Evolutionary conservation across 2,797 vertebrate genomes (phyloP), one percentile per base, ranked within the genome.

Genomic region (Halcyon smyrnensis): DNA sequence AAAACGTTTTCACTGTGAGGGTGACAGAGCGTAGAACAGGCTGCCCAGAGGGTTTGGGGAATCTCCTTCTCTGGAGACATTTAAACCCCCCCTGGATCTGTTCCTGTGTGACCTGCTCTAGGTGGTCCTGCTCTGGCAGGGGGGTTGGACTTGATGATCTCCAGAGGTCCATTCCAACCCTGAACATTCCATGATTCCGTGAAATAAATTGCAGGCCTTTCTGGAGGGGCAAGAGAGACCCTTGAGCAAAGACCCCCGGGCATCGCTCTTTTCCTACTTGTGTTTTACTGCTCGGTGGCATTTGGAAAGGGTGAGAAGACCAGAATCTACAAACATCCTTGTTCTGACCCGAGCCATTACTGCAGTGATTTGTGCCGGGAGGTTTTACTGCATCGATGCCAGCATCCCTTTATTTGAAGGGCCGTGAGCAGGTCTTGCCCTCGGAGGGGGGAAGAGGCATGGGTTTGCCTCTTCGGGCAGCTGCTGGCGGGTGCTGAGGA

Each of bases 401-500:
- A 34, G 36, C 5, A 8, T 65, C 41, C 27, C 45, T 64, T 80
- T 80, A 86, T 78, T 79, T 64, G 85, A 71, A 62, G 75, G 37
- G 43, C n/a, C 71, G 70, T 39, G 24, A 53, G 78, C 19, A 2
- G 53, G 27, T 24, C 75, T 56, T 10, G 21, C 90, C 89, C 74
- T 20, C 53, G 51, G 37, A 60, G 65, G 56, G 48, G 37, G 63
- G 67, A 23, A 36, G 78, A 48, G 80, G 68, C 46, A 3, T 3
- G 17, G 41, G 54, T 77, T 39, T 53, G 89, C 75, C 81, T 94
- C 91, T 74, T 79, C 3, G 21, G 84, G 86, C 88, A 94, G 86
- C 75, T 67, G 84, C 73, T 83, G 91, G 90, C 7, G 34, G 80
- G 46, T 11, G 84, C 91, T 93, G 96, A 97, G 97, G 97, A 97